These are phyloP conservation scores for Caenorhabditis uteleia DNA, from an alignment of 2,888 invertebrate species.

Conservation along the genomic window DNA sequence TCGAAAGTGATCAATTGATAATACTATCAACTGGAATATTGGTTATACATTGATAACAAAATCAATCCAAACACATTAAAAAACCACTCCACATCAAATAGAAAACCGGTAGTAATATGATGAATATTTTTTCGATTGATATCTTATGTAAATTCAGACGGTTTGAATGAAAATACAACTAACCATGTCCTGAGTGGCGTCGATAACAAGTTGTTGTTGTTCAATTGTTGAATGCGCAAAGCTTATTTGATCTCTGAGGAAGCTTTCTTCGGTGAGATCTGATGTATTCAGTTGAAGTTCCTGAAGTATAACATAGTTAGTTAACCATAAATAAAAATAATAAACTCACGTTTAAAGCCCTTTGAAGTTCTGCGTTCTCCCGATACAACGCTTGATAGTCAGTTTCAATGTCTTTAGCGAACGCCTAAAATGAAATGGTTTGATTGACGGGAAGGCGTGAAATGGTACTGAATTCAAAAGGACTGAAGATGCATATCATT, in stretches of 20 bases:
- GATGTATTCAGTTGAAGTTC: conserved; percentile 45
- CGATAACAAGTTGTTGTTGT: conserved; percentile 55
- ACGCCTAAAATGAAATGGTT: conserved; percentile 38
- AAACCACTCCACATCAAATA: conserved; percentile 5
- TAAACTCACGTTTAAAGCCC: conserved; percentile 45
- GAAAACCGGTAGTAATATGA: background rate
- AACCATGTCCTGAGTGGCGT: conserved; percentile 52
- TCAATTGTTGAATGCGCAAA: conserved; percentile 58
- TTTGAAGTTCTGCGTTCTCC: conserved; percentile 55
- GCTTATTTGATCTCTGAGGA: conserved; percentile 60
- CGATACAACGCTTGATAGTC: conserved; percentile 51
- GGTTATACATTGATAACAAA: conserved; percentile 6
- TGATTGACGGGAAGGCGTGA: too few species aligned
- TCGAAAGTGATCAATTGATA: too few species aligned
- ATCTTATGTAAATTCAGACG: background rate
- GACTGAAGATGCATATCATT: too few species aligned
- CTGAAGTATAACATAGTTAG: conserved; percentile 10
- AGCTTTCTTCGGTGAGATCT: conserved; percentile 43
- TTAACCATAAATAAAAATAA: background rate
- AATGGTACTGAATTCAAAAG: too few species aligned
- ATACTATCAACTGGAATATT: too few species aligned
- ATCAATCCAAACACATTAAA: conserved; percentile 4
- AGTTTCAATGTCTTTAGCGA: conserved; percentile 47
- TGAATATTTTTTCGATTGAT: background rate
- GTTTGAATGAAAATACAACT: conserved; percentile 7